phyloP scores from a whole-genome alignment of 1,140 invertebrate genomes.

The Pseudoatta argentina region DNA sequence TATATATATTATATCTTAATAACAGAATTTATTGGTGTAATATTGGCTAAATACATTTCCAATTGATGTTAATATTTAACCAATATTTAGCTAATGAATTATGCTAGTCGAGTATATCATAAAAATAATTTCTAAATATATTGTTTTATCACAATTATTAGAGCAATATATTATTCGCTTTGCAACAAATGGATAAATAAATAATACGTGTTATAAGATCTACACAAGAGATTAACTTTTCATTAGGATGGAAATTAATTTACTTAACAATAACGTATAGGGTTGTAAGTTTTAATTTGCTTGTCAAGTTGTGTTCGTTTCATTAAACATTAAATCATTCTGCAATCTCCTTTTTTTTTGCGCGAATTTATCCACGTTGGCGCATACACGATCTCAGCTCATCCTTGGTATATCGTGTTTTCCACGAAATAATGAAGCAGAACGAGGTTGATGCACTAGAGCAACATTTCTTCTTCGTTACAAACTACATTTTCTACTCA shows the following conservation, averaged over 20 bases:
- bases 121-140: background rate
- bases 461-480: constrained; percentile 28
- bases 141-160: background rate
- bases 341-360: background rate
- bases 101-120: background rate
- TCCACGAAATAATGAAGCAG: constrained; percentile 7
- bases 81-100: too few species aligned
- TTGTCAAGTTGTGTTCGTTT: background rate
- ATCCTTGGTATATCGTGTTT: constrained; percentile 10
- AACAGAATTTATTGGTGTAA: too few species aligned
- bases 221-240: background rate
- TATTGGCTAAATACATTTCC: too few species aligned
- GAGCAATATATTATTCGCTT: background rate
- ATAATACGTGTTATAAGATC: background rate
- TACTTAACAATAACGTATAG: background rate
- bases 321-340: constrained; percentile 17
- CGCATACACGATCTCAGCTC: background rate
- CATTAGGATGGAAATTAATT: background rate
- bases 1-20: too few species aligned
- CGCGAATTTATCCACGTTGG: background rate
- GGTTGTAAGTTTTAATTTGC: constrained; percentile 21
- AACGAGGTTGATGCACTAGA: constrained; percentile 20
- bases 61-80: too few species aligned
- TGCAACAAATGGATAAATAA: background rate
- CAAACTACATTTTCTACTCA: background rate